phyloP scores from a whole-genome alignment of 1,140 invertebrate genomes.

The Riptortus pedestris region DNA sequence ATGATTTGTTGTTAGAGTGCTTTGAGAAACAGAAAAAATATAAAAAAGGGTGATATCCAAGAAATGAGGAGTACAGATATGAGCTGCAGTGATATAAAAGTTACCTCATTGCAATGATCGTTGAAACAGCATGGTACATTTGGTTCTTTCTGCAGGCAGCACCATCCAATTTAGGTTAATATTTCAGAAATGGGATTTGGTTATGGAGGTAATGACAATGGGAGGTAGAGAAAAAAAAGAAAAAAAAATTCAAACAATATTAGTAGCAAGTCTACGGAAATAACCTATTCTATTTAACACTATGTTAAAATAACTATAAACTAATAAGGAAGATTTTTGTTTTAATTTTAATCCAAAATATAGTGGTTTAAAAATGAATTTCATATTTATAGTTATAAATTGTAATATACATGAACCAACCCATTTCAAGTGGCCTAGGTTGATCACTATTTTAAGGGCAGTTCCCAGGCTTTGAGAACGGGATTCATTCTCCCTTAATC shows the following conservation, averaged over 20 bases:
- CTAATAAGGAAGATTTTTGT: constrained; percentile 1
- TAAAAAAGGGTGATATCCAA: neutral
- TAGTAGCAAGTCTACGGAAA: constrained; percentile 17
- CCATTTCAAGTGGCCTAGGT: too few species aligned
- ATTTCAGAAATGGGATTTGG: constrained; percentile 22
- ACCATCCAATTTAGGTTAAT: constrained; percentile 34
- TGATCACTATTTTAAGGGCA: too few species aligned
- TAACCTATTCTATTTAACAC: constrained; percentile 9
- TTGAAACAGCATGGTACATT: constrained; percentile 86
- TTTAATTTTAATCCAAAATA: too few species aligned
- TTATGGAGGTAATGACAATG: constrained; percentile 11
- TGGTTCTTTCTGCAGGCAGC: constrained; percentile 61
- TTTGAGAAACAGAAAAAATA: too few species aligned
- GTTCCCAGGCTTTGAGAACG: too few species aligned
- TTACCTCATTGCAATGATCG: constrained; percentile 83
- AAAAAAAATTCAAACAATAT: constrained; percentile 13
- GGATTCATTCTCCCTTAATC: too few species aligned
- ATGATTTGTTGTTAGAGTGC: too few species aligned
- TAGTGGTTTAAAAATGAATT: too few species aligned
- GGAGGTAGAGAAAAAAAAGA: constrained; percentile 25
- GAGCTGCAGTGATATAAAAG: constrained; percentile 1
- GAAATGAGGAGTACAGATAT: neutral
- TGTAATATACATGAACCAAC: too few species aligned
- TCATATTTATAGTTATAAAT: too few species aligned
- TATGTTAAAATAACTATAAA: constrained; percentile 13